phyloP scores from a whole-genome alignment of 2,888 invertebrate genomes.

The Leptinotarsa peninsularis region DNA sequence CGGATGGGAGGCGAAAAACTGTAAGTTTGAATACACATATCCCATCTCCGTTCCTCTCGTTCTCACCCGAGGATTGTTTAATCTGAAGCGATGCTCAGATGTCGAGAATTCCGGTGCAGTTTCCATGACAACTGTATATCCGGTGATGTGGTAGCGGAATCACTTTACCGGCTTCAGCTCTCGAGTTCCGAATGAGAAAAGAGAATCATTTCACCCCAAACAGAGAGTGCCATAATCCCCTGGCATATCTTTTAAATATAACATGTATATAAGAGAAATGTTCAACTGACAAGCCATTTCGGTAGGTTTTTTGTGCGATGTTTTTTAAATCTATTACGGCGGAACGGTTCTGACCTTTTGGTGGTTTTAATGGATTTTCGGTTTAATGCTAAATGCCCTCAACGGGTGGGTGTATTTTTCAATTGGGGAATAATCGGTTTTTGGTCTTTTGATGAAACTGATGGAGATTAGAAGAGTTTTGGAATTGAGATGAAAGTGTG shows the following conservation, averaged over 20 bases:
- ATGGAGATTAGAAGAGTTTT: neutral
- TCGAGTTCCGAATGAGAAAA: constrained; percentile 15
- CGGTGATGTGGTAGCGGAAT: constrained; percentile 59
- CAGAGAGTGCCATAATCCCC: constrained; percentile 36
- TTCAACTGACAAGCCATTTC: constrained; percentile 37
- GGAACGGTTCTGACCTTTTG: constrained; percentile 26
- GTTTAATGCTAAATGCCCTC: neutral
- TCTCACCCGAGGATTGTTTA: constrained; percentile 55
- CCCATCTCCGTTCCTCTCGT: constrained; percentile 31
- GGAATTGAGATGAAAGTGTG: neutral
- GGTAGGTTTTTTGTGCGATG: constrained; percentile 28
- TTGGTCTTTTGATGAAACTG: neutral
- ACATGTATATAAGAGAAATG: constrained; percentile 35
- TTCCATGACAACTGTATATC: constrained; percentile 60
- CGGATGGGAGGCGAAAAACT: constrained; percentile 48
- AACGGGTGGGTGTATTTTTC: constrained; percentile 5
- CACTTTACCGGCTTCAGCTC: constrained; percentile 54
- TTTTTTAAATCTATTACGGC: constrained; percentile 39
- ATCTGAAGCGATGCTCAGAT: constrained; percentile 60
- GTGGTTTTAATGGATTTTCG: constrained; percentile 30
- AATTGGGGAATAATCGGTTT: neutral
- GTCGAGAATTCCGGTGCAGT: constrained; percentile 60
- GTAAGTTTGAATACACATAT: constrained; percentile 40
- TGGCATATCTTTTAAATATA: constrained; percentile 30
- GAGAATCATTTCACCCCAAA: constrained; percentile 36